phyloP scores from a whole-genome alignment of 37 sponge, comb jelly and placozoan species.

The Ianthella basta region DNA sequence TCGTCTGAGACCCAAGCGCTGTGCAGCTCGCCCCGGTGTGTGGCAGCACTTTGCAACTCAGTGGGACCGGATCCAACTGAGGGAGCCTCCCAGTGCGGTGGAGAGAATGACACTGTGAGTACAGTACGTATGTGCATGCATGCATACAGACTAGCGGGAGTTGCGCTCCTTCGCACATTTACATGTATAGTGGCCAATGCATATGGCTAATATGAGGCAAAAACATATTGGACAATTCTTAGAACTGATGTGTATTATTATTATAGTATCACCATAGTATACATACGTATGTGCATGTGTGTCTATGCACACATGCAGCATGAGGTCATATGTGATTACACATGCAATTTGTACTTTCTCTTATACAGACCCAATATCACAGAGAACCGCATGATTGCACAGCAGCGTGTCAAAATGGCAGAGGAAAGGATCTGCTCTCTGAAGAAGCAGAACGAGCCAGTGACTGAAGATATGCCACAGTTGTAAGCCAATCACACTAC shows the following conservation, averaged over 20 bases:
- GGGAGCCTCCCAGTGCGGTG: neutral
- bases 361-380: conserved; percentile 23
- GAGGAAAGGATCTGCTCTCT: neutral
- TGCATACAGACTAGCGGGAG: neutral
- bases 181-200: neutral
- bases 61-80: conserved; percentile 56
- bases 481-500: neutral
- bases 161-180: neutral
- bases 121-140: neutral
- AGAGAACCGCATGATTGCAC: conserved; percentile 13
- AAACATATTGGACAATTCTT: neutral
- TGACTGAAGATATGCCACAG: neutral
- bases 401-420: neutral
- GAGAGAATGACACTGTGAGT: conserved; percentile 33
- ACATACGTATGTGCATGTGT: conserved; percentile 12
- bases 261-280: neutral
- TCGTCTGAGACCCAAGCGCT: neutral
- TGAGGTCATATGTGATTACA: neutral
- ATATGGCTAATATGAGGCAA: neutral
- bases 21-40: neutral
- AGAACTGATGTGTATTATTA: neutral
- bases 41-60: conserved; percentile 57
- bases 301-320: conserved; percentile 2
- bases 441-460: neutral
- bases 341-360: neutral